Evolutionary conservation across 2,888 invertebrate genomes (phyloP).

Genomic region (Hybos culiciformis): DNA sequence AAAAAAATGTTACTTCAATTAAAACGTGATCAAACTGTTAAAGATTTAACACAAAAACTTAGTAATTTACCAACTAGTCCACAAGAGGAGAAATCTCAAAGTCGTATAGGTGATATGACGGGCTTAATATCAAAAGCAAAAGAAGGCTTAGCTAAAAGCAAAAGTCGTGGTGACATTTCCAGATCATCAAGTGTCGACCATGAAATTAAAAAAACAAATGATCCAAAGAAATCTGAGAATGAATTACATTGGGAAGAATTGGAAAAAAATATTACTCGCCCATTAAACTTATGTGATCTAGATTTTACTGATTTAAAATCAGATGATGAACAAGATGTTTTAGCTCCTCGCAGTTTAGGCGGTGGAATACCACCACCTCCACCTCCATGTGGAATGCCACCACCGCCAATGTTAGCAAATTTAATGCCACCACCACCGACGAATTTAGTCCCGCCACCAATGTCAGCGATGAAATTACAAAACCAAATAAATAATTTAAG

Average conservation of each 20-base stretch:
- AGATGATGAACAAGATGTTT: slow-evolving; percentile 74
- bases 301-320: slow-evolving; percentile 89
- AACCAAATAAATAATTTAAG: slow-evolving; percentile 22
- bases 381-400: slow-evolving; percentile 53
- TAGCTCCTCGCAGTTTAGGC: slow-evolving; percentile 50
- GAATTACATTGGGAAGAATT: slow-evolving; percentile 94
- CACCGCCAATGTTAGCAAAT: slow-evolving; percentile 35
- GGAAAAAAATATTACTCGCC: slow-evolving; percentile 57
- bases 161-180: slow-evolving; percentile 53
- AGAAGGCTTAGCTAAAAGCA: slow-evolving; percentile 77
- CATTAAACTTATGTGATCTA: slow-evolving; percentile 78
- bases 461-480: slow-evolving; percentile 34
- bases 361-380: slow-evolving; percentile 65
- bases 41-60: slow-evolving; percentile 75
- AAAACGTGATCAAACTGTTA: slow-evolving; percentile 73
- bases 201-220: slow-evolving; percentile 50
- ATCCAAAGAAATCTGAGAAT: slow-evolving; percentile 78
- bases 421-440: slow-evolving; percentile 36
- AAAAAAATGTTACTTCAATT: slow-evolving; percentile 51
- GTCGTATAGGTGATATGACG: slow-evolving; percentile 68
- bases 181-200: slow-evolving; percentile 62
- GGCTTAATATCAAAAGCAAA: slow-evolving; percentile 88
- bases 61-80: slow-evolving; percentile 47
- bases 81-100: slow-evolving; percentile 44
- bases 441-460: slow-evolving; percentile 39